These are phyloP conservation scores for Acheta domesticus DNA, from an alignment of 2,888 invertebrate genomes.

Conservation along the genomic window DNA sequence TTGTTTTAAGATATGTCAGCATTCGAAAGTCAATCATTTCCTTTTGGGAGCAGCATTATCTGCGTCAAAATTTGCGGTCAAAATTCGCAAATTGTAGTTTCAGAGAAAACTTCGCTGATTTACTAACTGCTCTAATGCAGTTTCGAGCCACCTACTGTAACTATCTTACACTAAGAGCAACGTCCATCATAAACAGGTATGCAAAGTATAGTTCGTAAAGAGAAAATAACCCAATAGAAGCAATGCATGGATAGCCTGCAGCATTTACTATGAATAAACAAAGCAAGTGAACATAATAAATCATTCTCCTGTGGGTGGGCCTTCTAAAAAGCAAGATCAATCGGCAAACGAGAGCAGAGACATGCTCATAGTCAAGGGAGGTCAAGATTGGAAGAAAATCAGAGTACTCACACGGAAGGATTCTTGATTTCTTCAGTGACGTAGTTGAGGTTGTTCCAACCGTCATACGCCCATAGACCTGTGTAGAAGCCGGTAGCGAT, in stretches of 20 bases:
- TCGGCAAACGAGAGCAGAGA: background rate
- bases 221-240: slow-evolving; percentile 3
- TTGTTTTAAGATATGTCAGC: too few relatives aligned
- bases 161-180: background rate
- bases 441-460: slow-evolving; percentile 98
- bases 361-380: background rate
- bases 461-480: slow-evolving; percentile 93
- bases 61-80: too few relatives aligned
- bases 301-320: slow-evolving; percentile 10
- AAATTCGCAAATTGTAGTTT: too few relatives aligned
- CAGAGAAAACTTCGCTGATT: too few relatives aligned
- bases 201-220: background rate
- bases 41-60: too few relatives aligned
- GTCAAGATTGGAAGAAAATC: background rate
- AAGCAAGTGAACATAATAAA: background rate
- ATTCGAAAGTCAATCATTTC: too few relatives aligned
- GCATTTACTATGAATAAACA: background rate
- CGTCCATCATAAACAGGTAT: background rate
- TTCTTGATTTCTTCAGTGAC: slow-evolving; percentile 98
- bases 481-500: slow-evolving; percentile 93
- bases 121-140: too few relatives aligned
- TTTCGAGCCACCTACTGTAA: background rate
- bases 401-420: slow-evolving; percentile 73
- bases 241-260: background rate
- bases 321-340: background rate